These are phyloP conservation scores for Onychostoma macrolepis DNA, from an alignment of 2,113 vertebrate genomes.

Conservation along the genomic window DNA sequence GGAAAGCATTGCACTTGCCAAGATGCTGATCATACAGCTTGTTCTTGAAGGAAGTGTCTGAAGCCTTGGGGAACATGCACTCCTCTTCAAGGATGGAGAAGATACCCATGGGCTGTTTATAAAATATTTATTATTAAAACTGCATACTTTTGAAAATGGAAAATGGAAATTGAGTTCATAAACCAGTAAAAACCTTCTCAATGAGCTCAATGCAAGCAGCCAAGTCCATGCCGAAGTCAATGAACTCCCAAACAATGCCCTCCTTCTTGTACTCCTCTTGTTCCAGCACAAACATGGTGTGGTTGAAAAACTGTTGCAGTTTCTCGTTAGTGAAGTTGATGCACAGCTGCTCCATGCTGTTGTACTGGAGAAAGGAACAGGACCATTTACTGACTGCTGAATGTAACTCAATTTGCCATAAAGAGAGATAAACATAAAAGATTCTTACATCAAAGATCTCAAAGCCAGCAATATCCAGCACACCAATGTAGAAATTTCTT, in stretches of 20 bases:
- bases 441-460: too few relatives aligned
- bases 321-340: constrained; percentile 90
- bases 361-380: constrained; percentile 68
- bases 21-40: constrained; percentile 87
- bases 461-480: too few relatives aligned
- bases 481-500: too few relatives aligned
- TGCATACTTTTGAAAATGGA: too few relatives aligned
- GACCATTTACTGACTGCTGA: too few relatives aligned
- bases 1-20: constrained; percentile 80
- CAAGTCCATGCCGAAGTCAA: constrained; percentile 84
- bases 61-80: constrained; percentile 88
- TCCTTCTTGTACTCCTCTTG: constrained; percentile 86
- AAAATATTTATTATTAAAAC: too few relatives aligned
- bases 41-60: constrained; percentile 85
- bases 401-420: too few relatives aligned
- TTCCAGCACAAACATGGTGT: constrained; percentile 86
- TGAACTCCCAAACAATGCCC: constrained; percentile 81
- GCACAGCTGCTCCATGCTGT: constrained; percentile 87
- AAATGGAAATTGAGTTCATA: too few relatives aligned
- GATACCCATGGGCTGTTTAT: constrained; percentile 80
- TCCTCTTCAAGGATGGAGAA: constrained; percentile 89
- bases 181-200: constrained; percentile 71
- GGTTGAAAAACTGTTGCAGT: constrained; percentile 87
- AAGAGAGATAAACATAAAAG: too few relatives aligned
- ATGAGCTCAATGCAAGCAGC: constrained; percentile 83